Base-by-base conservation (phyloP, 2,888 invertebrate genomes). In the Notodromas monacha region DNA sequence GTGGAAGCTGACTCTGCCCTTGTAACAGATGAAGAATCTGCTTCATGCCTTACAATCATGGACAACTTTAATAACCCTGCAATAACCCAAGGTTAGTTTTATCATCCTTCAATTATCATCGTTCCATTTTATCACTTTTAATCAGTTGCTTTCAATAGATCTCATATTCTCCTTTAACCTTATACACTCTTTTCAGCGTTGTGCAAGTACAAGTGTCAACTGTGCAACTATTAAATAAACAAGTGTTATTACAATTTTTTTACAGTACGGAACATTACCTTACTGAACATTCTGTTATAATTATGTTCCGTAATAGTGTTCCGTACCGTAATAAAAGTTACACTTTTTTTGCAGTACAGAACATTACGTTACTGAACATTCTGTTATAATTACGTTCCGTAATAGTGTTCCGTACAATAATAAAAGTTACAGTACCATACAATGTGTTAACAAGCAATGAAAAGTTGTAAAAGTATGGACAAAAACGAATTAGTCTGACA, bases 11-110 rank as follows among this genome's bases (percentile, higher is more conserved):
- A 21, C 21, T 21, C 21, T 21, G 21, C 21, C 21, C 21, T n/a
- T n/a, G 21, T 21, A 21, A 21, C 21, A n/a, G 21, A 21, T 21
- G 21, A 21, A 21, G 21, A 21, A 21, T 21, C 21, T 21, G n/a
- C 21, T 21, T 21, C 21, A n/a, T 21, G 21, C 21, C 21, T 21
- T 21, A 21, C 21, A 21, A n/a, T 21, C n/a, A n/a, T 21, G 21
- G 21, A 21, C 21, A 21, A 21, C 21, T n/a, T 21, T 8, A 21
- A 21, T 21, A n/a, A 21, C 6, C n/a, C 21, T 6, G 21, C 21
- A 8, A 21, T 21, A 21, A 21, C 21, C 21, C 21, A 21, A 21
- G 21, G 21, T 21, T 21, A 21, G 21, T 21, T 21, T 21, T n/a
- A 21, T 21, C 21, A 21, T 21, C 21, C 21, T 21, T 8, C 21